A percentile compares a stretch with the other conserved stretches of the same genome.
Evolutionary conservation across 2,888 invertebrate species (phyloP).

Genomic region (Watsonalla cultraria): DNA sequence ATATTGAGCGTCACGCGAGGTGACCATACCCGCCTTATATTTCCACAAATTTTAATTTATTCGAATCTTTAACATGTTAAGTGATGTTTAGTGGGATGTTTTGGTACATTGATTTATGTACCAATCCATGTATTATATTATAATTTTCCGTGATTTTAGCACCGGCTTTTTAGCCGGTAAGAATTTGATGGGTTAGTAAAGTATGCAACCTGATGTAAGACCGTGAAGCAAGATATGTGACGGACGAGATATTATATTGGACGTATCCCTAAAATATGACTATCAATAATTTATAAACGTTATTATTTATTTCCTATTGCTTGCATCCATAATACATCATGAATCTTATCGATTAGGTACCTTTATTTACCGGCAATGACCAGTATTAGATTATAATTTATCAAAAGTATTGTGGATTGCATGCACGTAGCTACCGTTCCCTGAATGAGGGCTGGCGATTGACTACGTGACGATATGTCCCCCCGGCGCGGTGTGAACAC

Average conservation of each 20-base stretch:
- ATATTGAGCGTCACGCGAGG: conserved; percentile 25
- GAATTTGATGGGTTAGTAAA: no score
- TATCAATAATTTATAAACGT: no score
- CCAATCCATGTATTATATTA: conserved; percentile 10
- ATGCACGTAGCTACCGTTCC: conserved; percentile 49
- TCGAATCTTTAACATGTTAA: conserved; percentile 33
- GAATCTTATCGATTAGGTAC: conserved; percentile 7
- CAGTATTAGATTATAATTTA: conserved; percentile 24
- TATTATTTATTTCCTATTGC: no score
- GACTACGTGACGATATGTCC: conserved; percentile 56
- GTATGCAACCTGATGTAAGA: no score
- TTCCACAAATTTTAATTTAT: conserved; percentile 29
- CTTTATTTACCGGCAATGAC: no score
- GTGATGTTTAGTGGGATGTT: conserved; percentile 43
- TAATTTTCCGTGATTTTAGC: conserved; percentile 15
- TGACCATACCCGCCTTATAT: conserved; percentile 16
- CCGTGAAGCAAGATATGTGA: no score
- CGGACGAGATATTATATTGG: no score
- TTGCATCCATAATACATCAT: no score
- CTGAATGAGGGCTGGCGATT: conserved; percentile 47
- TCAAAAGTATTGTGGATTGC: conserved; percentile 45
- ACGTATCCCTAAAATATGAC: no score
- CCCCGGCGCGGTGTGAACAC: conserved; percentile 21
- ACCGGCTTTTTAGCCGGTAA: conserved; percentile 20
- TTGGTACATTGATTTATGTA: conserved; percentile 37